Conservation (phyloP, 2,888 invertebrate species). For the Piscicola geometra region DNA sequence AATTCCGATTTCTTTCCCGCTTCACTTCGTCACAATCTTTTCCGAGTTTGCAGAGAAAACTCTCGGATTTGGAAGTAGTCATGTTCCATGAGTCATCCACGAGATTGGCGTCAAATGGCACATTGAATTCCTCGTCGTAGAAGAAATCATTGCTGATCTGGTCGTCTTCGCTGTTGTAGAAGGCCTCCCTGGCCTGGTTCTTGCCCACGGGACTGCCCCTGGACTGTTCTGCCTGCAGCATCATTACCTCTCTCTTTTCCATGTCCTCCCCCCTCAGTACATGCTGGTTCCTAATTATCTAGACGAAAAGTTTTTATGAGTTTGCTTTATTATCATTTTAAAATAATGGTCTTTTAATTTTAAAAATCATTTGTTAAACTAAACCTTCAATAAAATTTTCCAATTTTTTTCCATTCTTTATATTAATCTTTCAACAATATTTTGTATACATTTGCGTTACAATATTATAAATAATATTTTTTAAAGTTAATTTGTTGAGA, state of each 20-base stretch:
- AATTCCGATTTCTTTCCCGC: slow-evolving; percentile 31
- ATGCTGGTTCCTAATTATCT: slow-evolving; percentile 11
- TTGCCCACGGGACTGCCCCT: slow-evolving; percentile 6
- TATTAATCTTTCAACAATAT: too few species aligned
- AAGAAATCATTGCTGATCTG: slow-evolving; percentile 53
- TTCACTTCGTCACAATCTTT: slow-evolving; percentile 24
- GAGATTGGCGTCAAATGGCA: slow-evolving; percentile 45
- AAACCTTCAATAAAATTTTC: too few species aligned
- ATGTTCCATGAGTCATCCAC: slow-evolving; percentile 18
- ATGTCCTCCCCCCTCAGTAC: not conserved
- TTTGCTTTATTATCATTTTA: too few species aligned
- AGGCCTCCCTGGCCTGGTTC: slow-evolving; percentile 15
- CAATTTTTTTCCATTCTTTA: too few species aligned
- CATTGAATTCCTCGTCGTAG: slow-evolving; percentile 54
- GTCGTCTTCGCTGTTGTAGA: slow-evolving; percentile 46
- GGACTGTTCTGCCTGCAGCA: not conserved
- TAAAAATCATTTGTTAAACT: too few species aligned
- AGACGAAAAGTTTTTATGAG: too few species aligned
- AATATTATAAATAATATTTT: too few species aligned
- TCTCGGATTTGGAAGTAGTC: slow-evolving; percentile 42
- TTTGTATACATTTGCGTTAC: too few species aligned
- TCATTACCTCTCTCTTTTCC: slow-evolving; percentile 1
- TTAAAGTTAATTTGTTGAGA: too few species aligned
- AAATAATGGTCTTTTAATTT: too few species aligned
- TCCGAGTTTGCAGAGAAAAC: slow-evolving; percentile 42